Conservation (phyloP, 2,797 vertebrate genomes). For the Pteropus rufus region DNA sequence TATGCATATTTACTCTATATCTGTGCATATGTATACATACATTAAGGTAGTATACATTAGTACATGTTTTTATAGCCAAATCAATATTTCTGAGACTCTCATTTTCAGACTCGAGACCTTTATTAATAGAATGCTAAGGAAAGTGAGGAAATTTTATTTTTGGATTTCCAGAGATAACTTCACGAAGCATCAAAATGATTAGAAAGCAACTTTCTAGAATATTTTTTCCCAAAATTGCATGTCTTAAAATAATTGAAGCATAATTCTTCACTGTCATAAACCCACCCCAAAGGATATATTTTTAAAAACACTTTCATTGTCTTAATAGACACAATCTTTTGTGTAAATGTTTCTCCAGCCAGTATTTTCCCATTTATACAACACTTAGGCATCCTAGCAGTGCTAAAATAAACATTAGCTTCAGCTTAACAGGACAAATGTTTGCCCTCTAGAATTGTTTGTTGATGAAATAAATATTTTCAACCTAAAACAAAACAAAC, state of each 20-base stretch:
- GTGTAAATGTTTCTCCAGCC: conserved; percentile 52
- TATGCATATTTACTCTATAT: neutral
- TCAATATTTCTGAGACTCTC: neutral
- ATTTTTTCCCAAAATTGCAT: neutral
- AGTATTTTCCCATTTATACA: conserved; percentile 59
- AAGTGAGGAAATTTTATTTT: neutral
- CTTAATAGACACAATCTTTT: conserved; percentile 47
- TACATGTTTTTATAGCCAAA: neutral
- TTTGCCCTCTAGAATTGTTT: conserved; percentile 56
- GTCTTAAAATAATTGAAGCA: neutral
- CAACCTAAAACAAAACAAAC: conserved; percentile 56
- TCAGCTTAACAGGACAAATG: conserved; percentile 44
- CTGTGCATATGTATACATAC: neutral
- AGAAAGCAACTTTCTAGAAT: neutral
- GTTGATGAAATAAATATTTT: conserved; percentile 70
- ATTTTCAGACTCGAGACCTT: neutral
- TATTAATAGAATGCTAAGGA: neutral
- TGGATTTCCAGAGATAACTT: neutral
- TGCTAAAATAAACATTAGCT: conserved; percentile 58
- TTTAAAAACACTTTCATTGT: conserved; percentile 20
- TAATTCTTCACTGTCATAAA: neutral
- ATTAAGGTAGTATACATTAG: neutral
- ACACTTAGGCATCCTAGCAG: conserved; percentile 48
- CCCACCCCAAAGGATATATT: neutral
- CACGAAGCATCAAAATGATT: neutral